These are phyloP conservation scores for Aurelia coerulea DNA, from an alignment of 30 jellyfish, hydroid and myxozoan genomes.

Conservation along the genomic window DNA sequence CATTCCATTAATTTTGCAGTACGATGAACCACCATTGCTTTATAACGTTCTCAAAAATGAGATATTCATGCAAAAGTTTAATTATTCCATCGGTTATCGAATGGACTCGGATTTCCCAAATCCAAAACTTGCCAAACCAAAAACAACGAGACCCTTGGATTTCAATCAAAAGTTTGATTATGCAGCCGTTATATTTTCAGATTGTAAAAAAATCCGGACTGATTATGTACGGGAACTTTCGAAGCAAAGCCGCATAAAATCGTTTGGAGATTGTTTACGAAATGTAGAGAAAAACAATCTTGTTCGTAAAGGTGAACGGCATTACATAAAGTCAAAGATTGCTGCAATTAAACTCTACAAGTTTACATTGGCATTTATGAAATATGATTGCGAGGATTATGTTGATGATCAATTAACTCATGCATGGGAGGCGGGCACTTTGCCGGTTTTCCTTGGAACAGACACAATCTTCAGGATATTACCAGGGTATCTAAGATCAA, in stretches of 20 bases:
- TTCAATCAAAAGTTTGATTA: conserved; percentile 56
- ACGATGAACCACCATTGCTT: conserved; percentile 55
- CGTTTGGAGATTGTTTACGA: conserved; percentile 80
- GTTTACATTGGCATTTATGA: conserved; percentile 77
- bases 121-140: conserved; percentile 59
- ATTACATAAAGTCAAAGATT: conserved; percentile 34
- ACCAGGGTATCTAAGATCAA: conserved; percentile 50
- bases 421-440: conserved; percentile 72
- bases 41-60: conserved; percentile 9
- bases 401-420: conserved; percentile 81
- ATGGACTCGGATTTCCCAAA: conserved; percentile 71
- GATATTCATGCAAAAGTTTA: conserved; percentile 44
- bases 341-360: conserved; percentile 38
- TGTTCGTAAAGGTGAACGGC: conserved; percentile 38
- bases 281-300: conserved; percentile 65
- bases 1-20: conserved; percentile 50
- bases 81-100: conserved; percentile 67
- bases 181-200: conserved; percentile 69
- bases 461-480: conserved; percentile 43
- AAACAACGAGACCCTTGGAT: not conserved
- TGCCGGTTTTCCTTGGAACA: conserved; percentile 92
- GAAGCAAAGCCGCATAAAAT: conserved; percentile 56
- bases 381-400: conserved; percentile 74
- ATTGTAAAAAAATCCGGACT: conserved; percentile 58
- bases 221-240: conserved; percentile 71